phyloP scores from a whole-genome alignment of 2,797 vertebrate species.

The Galago senegalensis region DNA sequence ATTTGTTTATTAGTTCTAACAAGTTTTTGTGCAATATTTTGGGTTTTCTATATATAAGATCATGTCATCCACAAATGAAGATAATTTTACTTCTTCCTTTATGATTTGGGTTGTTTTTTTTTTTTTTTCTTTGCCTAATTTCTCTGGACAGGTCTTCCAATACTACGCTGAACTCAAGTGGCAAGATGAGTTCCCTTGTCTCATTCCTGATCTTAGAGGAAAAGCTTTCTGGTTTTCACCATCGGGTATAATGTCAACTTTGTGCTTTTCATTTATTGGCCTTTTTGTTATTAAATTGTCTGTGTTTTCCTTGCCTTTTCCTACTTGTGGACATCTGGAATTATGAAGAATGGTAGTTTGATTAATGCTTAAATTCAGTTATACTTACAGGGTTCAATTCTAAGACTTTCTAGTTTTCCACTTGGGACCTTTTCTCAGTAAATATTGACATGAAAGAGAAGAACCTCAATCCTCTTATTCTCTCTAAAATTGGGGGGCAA shows the following conservation, averaged over 20 bases:
- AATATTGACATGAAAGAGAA: constrained; percentile 47
- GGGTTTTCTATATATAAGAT: not conserved
- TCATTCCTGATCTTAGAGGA: not conserved
- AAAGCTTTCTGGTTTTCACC: constrained; percentile 10
- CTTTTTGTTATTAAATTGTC: constrained; percentile 40
- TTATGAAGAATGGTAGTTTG: not conserved
- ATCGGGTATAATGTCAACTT: not conserved
- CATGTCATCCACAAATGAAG: not conserved
- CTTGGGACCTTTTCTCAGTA: not conserved
- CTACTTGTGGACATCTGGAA: constrained; percentile 46
- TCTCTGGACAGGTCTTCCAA: not conserved
- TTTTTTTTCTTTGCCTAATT: constrained; percentile 50
- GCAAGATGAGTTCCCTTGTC: not conserved
- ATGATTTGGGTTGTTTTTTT: not conserved
- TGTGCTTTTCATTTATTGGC: not conserved
- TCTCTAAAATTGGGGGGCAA: not conserved
- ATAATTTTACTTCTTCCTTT: constrained; percentile 33
- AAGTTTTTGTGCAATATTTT: not conserved
- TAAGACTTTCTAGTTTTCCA: constrained; percentile 47
- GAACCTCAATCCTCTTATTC: not conserved
- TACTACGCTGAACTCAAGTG: not conserved
- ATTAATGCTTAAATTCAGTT: constrained; percentile 45
- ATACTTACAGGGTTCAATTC: not conserved
- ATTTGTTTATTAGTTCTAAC: constrained; percentile 1
- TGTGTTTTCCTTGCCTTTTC: constrained; percentile 6